Conservation (phyloP, 1,140 invertebrate genomes). For the Littorina saxatilis region DNA sequence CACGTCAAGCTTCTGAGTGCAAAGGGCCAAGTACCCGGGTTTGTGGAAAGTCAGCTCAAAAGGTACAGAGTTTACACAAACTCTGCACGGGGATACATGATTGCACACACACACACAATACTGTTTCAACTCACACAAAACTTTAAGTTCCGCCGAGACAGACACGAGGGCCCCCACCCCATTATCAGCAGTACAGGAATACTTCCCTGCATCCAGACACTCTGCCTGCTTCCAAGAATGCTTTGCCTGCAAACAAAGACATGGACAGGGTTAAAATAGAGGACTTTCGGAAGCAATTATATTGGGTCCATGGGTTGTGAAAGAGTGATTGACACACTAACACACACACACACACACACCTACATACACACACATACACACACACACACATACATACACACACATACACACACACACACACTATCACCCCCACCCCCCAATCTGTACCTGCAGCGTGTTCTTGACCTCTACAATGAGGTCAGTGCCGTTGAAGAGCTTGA, state of each 20-base stretch:
- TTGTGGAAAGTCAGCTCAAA: not conserved
- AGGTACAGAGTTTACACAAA: not conserved
- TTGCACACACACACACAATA: not conserved
- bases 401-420: not conserved
- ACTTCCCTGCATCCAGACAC: constrained; percentile 34
- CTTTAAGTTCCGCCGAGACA: not conserved
- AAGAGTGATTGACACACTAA: no score
- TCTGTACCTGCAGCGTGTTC: constrained; percentile 14
- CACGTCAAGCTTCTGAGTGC: no score
- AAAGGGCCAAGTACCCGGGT: no score
- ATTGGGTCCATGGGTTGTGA: no score
- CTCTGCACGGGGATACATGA: not conserved
- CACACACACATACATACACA: not conserved
- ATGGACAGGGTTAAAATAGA: not conserved
- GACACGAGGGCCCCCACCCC: constrained; percentile 24
- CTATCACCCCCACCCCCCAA: not conserved
- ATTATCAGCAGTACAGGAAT: constrained; percentile 36
- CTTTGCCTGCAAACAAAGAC: not conserved
- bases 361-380: not conserved
- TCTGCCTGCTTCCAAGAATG: constrained; percentile 25
- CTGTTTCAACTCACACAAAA: constrained; percentile 28
- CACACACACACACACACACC: not conserved
- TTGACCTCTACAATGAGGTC: not conserved
- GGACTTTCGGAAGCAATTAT: not conserved
- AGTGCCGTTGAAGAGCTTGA: constrained; percentile 37